A percentile compares a stretch with the other conserved stretches of the same genome.
These are phyloP conservation scores for Cinclus mexicanus DNA, from an alignment of 2,113 vertebrate genomes.

Conservation along the genomic window DNA sequence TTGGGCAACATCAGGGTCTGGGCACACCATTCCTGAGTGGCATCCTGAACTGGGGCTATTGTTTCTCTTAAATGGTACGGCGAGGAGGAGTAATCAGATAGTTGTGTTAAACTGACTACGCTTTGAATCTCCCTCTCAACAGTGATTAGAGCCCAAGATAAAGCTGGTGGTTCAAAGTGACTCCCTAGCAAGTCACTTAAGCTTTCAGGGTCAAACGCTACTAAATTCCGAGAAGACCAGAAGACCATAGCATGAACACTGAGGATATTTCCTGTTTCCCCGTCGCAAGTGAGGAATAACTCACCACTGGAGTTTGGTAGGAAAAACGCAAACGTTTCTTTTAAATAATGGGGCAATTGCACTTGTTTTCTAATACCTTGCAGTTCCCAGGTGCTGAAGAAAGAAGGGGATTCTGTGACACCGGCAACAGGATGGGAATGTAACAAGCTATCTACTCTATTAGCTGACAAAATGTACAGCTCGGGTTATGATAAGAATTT, in stretches of 20 bases:
- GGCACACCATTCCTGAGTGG: background rate
- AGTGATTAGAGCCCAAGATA: background rate
- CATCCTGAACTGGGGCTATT: background rate
- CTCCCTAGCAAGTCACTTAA: background rate
- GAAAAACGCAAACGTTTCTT: background rate
- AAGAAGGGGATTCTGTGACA: background rate
- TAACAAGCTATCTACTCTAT: background rate
- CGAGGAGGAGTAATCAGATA: background rate
- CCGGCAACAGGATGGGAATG: background rate
- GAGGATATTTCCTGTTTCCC: background rate
- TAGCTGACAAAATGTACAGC: background rate
- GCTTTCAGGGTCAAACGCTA: background rate
- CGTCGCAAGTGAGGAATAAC: background rate
- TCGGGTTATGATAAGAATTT: background rate
- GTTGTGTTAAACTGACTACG: background rate
- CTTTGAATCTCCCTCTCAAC: background rate
- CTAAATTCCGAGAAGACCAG: background rate
- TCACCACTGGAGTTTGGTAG: background rate
- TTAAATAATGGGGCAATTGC: background rate
- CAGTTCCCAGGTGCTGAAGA: background rate
- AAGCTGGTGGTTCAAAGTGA: background rate
- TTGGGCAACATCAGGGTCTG: background rate
- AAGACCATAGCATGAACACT: background rate
- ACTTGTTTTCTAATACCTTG: background rate
- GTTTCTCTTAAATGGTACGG: background rate